Evolutionary conservation across 2,888 invertebrate species (phyloP), one percentile per base, ranked within the genome.

Genomic region (Bedellia somnulentella): DNA sequence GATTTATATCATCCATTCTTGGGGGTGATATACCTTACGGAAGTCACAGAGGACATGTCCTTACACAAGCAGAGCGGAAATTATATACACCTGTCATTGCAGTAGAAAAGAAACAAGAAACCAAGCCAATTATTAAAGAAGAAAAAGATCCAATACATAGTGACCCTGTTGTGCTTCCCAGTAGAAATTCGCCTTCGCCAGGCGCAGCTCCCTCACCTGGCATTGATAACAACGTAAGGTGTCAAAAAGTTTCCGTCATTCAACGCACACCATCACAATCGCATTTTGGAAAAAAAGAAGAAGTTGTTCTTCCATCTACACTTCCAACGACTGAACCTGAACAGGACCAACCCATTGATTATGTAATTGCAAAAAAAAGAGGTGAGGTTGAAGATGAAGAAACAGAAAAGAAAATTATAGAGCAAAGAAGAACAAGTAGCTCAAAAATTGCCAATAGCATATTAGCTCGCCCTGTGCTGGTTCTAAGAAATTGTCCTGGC

Each of bases 261-360:
- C 89, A 90, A 49, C 81, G 90, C 58, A 88, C 89, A 31, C 90
- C 90, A 15, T 61, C 73, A 38, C 75, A 73, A 37, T 60, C 75
- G 37, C 71, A 75, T 41, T 73, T 70, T 36, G 64, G 52, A 29
- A 73, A 73, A 48, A 76, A 75, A 47, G 77, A 78, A 40, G 79
- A 80, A 32, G 68, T 79, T 10, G 67, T 64, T 32, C 55, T 81
- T 41, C 81, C 81, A 27, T 44, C 71, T 26, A 66, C 78, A 22
- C 44, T 78, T 36, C 71, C 78, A 4, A 42, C 71, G 24, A 38
- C 71, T 35, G 85, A 85, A 45, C 86, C 86, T 1, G 86, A 85
- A 54, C 87, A 89, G 62, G 91, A 92, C 36, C 91, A 91, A 45
- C 92, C 92, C 0, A 92, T 92, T 36, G 91, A 92, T 53, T 92